A percentile compares a stretch with the other conserved stretches of the same genome.
These are phyloP conservation scores for Rhizoglyphus robini DNA, from an alignment of 1,140 invertebrate genomes.

Conservation along the genomic window DNA sequence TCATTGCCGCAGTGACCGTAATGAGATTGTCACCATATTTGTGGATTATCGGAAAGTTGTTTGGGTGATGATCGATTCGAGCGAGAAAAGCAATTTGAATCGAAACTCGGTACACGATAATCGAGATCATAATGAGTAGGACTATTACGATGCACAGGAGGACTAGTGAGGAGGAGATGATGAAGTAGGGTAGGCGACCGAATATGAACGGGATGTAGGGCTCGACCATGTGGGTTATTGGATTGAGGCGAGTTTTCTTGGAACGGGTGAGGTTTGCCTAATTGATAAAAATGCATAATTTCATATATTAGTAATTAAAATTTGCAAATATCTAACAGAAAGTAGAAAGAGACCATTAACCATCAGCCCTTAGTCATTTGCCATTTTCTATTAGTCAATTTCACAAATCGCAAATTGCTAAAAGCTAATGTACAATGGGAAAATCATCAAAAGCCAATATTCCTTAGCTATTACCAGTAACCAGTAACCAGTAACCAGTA, in stretches of 20 bases:
- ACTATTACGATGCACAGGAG: constrained; percentile 52
- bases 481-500: no score
- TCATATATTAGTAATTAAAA: no score
- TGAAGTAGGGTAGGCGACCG: constrained; percentile 61
- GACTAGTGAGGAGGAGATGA: constrained; percentile 69
- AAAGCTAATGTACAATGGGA: no score
- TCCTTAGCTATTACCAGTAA: no score
- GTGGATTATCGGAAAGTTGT: constrained; percentile 51
- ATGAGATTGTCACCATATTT: constrained; percentile 59
- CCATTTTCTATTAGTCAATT: no score
- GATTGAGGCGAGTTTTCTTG: constrained; percentile 4
- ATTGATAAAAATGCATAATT: no score
- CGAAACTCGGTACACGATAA: constrained; percentile 82
- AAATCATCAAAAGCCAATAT: no score
- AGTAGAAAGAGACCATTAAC: no score
- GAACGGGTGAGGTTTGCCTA: background rate
- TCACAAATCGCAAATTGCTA: no score
- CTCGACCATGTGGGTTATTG: constrained; percentile 50
- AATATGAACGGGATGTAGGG: constrained; percentile 75
- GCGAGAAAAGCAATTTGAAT: constrained; percentile 1
- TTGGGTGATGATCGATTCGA: no score
- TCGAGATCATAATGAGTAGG: constrained; percentile 68
- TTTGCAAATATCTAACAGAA: no score
- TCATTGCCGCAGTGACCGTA: constrained; percentile 63
- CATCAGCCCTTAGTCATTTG: no score